A percentile compares a stretch with the other conserved stretches of the same genome.
These are phyloP conservation scores for Perdita meconis DNA, from an alignment of 2,888 invertebrate genomes.

Conservation along the genomic window DNA sequence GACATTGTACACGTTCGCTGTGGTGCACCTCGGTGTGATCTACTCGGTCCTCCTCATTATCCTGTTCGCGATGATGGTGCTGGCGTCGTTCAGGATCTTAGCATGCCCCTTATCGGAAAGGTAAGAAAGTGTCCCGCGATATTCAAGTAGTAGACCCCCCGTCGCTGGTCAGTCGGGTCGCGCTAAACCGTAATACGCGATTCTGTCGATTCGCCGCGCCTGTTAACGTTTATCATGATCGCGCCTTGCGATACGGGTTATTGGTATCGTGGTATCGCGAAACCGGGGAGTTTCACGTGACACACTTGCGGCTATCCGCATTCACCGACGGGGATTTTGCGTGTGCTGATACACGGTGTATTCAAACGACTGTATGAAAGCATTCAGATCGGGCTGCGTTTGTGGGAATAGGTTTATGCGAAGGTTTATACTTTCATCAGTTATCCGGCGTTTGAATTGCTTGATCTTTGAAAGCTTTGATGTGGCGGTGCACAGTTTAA, in stretches of 20 bases:
- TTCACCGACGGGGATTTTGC: not conserved
- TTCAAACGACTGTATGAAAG: not conserved
- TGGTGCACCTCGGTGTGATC: slow-evolving; percentile 90
- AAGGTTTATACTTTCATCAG: not conserved
- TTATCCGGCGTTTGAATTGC: no score
- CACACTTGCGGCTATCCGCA: slow-evolving; percentile 5
- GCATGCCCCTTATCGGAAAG: slow-evolving; percentile 89
- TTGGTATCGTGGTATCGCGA: slow-evolving; percentile 7
- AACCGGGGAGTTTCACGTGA: slow-evolving; percentile 15
- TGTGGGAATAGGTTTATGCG: not conserved
- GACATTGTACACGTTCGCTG: slow-evolving; percentile 90
- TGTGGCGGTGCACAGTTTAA: no score
- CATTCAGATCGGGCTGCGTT: not conserved
- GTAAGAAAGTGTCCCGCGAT: slow-evolving; percentile 64
- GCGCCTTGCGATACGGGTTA: not conserved
- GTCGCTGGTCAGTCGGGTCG: not conserved
- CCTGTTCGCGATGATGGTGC: slow-evolving; percentile 86
- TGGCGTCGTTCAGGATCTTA: slow-evolving; percentile 89
- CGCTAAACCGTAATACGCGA: not conserved
- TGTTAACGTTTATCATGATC: not conserved
- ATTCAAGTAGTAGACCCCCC: no score
- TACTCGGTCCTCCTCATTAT: slow-evolving; percentile 88
- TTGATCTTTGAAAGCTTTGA: no score
- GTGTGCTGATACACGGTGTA: not conserved
- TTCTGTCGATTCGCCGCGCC: not conserved